Base-by-base conservation (phyloP, 2,113 vertebrate genomes). In the Sigmodon hispidus region DNA sequence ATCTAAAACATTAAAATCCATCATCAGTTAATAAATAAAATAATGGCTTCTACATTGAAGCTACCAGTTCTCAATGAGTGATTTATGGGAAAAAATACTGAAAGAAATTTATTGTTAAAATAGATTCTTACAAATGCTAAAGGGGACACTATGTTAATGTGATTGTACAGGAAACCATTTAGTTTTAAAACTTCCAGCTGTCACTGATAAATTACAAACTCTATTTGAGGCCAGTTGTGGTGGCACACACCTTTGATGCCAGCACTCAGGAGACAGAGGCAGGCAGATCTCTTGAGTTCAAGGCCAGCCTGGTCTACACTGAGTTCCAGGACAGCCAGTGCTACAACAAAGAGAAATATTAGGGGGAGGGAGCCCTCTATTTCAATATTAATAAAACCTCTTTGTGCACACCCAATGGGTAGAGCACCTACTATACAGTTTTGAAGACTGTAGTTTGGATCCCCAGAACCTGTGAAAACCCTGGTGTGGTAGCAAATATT, bases 11-110 rank as follows among this genome's bases (percentile, higher is more conserved):
- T 65, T 34, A 65, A 63, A 84, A 84, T 84, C 36, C 11, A 81
- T 59, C 55, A 40, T 59, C 11, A 81, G 52, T 40, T 52, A 24
- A 81, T n/a, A 40, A 40, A 81, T 13, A 75, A 69, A 79, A 80
- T 67, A 36, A 89, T 45, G 57, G 26, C 36, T 88, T 85, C 21
- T 77, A 75, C 87, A 89, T n/a, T 75, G 36, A 65, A 76, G 57
- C 26, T 86, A 43, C 65, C 81, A 34, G 12, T 96, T 92, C 52
- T 94, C 57, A 79, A 21, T 83, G 19, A 89, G 22, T 70, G n/a
- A 79, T 73, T 45, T 48, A 88, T 84, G 1, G 11, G 50, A 94
- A 90, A 85, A 55, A 76, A 83, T 22, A 12, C 79, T 48, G 48
- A 76, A 70, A 77, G 26, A 69, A 92, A 92, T 93, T 86, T 63